Evolutionary conservation across 2,888 invertebrate species (phyloP), one percentile per base, ranked within the genome.

Genomic region (Cantharis rustica): DNA sequence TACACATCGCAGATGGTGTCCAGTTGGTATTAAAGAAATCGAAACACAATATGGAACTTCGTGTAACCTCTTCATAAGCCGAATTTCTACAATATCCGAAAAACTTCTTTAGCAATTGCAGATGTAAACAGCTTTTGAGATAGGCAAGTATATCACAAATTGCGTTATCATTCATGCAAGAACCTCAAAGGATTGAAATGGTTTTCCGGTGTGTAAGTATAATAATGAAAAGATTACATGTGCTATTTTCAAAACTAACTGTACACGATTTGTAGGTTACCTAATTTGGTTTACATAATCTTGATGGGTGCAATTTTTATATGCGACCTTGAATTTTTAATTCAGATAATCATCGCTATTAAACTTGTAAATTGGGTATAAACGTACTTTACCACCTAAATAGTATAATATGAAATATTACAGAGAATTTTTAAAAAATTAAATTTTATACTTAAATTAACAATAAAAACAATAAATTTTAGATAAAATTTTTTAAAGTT

Each of bases 1-100:
- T 83, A 84, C 85, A 81, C 80, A 80, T 80, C 79, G 80, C 80
- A 80, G 82, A 83, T 82, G 83, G 83, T 78, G 77, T 79, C 78
- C 70, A 16, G 75, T 77, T 78, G 23, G 76, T 73, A 27, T 61
- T 63, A 16, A 63, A 63, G 11, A 17, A 63, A 10, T 66, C 16
- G 23, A 23, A 66, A 66, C 17, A 17, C 64, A 66, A 20, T 66
- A 66, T 66, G 64, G 64, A 66, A 20, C 64, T 20, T 7, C 7
- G 47, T 47, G n/a, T 47, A 13, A 13, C 31, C 31, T 13, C 13
- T 31, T 31, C 31, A 13, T 31, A 31, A 13, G 31, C 31, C 47
- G 5, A 47, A 47, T 4, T 13, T n/a, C 7, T 7, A 9, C n/a
- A 47, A 47, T n/a, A 47, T n/a, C 47, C 26, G 3, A n/a, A 13